phyloP scores from a whole-genome alignment of 2,797 vertebrate species.

The Acrossocheilus fasciatus region DNA sequence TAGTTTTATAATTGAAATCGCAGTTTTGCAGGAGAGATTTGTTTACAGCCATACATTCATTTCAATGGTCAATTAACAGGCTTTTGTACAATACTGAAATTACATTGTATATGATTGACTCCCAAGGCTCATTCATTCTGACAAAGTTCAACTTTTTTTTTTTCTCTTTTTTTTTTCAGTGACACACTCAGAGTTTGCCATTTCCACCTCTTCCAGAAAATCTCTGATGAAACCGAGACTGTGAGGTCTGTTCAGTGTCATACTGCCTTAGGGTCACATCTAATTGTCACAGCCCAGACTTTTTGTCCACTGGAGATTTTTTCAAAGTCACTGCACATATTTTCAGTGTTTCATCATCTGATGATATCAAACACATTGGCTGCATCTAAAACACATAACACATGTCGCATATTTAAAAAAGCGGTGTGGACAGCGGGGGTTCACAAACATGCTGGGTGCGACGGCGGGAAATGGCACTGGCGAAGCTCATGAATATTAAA shows the following conservation, averaged over 20 bases:
- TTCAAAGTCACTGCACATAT: conserved; percentile 6
- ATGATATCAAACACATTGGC: conserved; percentile 11
- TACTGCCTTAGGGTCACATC: conserved; percentile 5
- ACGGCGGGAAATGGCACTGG: background rate
- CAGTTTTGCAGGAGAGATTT: background rate
- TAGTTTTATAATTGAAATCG: background rate
- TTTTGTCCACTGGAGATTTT: background rate
- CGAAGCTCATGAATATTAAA: background rate
- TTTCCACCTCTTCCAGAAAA: background rate
- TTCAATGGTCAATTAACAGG: background rate
- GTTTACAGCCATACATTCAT: background rate
- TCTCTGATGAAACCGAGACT: background rate
- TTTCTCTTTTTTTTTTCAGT: background rate
- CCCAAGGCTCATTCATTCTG: background rate
- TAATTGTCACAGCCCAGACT: conserved; percentile 8
- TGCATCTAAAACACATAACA: background rate
- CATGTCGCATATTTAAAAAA: background rate
- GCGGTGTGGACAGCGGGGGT: background rate
- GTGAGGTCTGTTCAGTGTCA: conserved; percentile 5
- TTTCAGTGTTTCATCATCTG: conserved; percentile 10
- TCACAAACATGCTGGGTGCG: background rate
- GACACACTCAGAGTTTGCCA: background rate
- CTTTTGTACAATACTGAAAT: background rate
- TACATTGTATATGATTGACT: background rate
- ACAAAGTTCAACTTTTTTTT: background rate